Evolutionary conservation across 1,140 invertebrate genomes (phyloP).

Genomic region (Metopolophium dirhodum): DNA sequence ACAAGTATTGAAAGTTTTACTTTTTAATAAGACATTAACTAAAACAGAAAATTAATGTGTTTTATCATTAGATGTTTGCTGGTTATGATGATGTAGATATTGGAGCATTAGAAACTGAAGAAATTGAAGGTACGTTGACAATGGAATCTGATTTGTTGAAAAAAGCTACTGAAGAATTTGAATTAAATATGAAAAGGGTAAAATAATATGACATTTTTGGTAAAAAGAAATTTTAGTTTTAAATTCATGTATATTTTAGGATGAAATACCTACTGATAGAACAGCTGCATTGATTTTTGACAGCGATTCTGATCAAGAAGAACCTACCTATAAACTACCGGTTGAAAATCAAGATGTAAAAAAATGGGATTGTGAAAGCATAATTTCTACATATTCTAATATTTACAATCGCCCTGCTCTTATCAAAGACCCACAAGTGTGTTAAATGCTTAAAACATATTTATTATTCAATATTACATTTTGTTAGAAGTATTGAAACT

Average conservation of each 20-base stretch:
- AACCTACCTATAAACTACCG: conserved; percentile 43
- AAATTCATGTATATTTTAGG: conserved; percentile 13
- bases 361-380: conserved; percentile 93
- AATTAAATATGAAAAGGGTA: conserved; percentile 63
- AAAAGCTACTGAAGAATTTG: conserved; percentile 68
- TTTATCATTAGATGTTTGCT: conserved; percentile 74
- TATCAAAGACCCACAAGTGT: conserved; percentile 72
- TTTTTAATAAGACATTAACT: neutral
- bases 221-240: neutral
- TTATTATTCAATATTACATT: neutral
- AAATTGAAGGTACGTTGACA: conserved; percentile 82
- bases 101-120: conserved; percentile 85
- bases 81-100: conserved; percentile 90
- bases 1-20: conserved; percentile 67
- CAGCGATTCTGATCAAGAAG: conserved; percentile 47
- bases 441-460: neutral
- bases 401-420: conserved; percentile 90
- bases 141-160: conserved; percentile 73
- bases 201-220: conserved; percentile 66
- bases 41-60: conserved; percentile 19
- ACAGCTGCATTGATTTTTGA: conserved; percentile 35
- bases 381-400: conserved; percentile 88
- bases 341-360: conserved; percentile 66
- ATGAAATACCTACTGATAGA: conserved; percentile 49
- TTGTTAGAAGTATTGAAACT: neutral